Base-by-base conservation (phyloP, 2,888 invertebrate species). In the Machimus rusticus region DNA sequence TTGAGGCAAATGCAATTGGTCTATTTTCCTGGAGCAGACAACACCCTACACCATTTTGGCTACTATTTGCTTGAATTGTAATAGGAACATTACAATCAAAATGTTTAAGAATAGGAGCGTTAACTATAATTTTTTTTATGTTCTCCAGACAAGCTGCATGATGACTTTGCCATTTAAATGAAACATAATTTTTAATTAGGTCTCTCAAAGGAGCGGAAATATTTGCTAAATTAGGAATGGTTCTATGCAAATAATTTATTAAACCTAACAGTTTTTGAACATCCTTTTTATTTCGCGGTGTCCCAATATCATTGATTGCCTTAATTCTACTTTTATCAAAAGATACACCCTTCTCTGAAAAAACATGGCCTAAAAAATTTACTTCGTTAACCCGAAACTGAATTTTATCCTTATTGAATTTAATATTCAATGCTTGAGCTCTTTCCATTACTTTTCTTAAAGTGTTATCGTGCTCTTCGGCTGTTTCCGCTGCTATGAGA, bases 341-440 rank as follows among this genome's bases (percentile, higher is more conserved):
- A 34, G 34, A 34, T 34, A 34, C 34, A 34, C 43, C 12, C 43
- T 14, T 43, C 12, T 9, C 43, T 2, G 43, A 43, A 43, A 43
- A 43, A 6, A 43, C 43, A 1, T 43, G 43, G 3, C 2, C 2
- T 6, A 43, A 2, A 14, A 14, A 43, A 1, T 43, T 43, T 14
- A 43, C 43, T 43, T 43, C 1, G 2, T 3, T 43, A 6, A 43
- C 43, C 43, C 9, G 14, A 12, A 14, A 12, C 12, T 46, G 39
- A 23, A 46, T 14, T 79, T 28, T 76, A 5, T 76, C 5, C 0
- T 76, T 85, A 89, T 90, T 91, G 87, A 91, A 91, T 88, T 90
- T 91, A 19, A 91, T 88, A 89, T 90, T 90, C 76, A 9, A 14
- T 87, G 90, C 5, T 28, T 28, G 28, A 28, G 28, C 28, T 2